Base-by-base conservation (phyloP, 1,140 invertebrate species). In the Aricia agestis region DNA sequence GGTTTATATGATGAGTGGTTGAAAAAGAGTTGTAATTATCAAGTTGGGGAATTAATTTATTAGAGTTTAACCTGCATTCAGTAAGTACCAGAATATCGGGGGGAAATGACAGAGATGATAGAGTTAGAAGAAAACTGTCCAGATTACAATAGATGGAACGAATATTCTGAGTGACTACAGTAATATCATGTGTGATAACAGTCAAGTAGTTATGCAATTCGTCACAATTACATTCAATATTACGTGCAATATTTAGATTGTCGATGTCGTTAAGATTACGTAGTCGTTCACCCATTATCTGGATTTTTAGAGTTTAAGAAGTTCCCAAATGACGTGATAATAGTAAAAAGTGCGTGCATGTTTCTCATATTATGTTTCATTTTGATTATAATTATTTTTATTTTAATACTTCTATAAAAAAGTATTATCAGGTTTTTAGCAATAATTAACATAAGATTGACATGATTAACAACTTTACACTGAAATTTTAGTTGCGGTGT, bases 101-200 rank as follows among this genome's bases (percentile, higher is more conserved):
- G 13, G 68, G 42, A 61, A 74, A 71, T 0, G 72, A 59, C 17
- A 78, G 41, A 7, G 45, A 42, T 0, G 73, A 42, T 15, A 77
- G 3, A 1, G 17, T 32, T 45, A 76, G 10, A 52, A 57, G 3
- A 41, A 79, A 73, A 69, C 77, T 70, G 32, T 76, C 68, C 42
- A 77, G 74, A n/a, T n/a, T n/a, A n/a, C n/a, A n/a, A 58, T 77
- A 76, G 17, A 79, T 74, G 45, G 76, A 77, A 15, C 77, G 45
- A 52, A 79, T 77, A 69, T 79, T 79, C 42, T 75, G 78, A 10
- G 58, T 67, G 19, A 79, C 9, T 17, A 76, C 68, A 4, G 59
- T 76, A 0, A 78, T 57, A 58, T 74, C 73, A 6, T 65, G 19
- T 9, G 17, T 59, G 15, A 19, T 15, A 1, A 58, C 13, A 61